phyloP scores from a whole-genome alignment of 2,797 vertebrate genomes.

The Mormyrus hasselquistii region DNA sequence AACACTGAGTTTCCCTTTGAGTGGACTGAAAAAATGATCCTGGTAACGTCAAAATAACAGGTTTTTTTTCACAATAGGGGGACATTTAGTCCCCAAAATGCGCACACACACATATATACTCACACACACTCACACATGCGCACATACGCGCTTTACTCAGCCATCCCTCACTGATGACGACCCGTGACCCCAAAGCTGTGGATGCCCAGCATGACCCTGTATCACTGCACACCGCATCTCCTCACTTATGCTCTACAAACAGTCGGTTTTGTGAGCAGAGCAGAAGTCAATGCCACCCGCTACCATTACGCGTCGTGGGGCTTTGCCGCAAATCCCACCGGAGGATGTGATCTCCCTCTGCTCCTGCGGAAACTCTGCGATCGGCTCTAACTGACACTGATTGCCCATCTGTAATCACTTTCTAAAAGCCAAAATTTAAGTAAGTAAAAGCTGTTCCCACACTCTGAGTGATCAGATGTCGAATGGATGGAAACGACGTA shows the following conservation, averaged over 20 bases:
- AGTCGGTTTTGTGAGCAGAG: background rate
- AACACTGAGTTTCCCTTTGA: too few species aligned
- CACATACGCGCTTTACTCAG: background rate
- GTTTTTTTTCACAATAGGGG: background rate
- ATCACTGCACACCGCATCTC: background rate
- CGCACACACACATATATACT: too few species aligned
- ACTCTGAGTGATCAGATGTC: background rate
- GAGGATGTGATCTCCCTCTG: too few species aligned
- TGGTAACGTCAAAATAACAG: too few species aligned
- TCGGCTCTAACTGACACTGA: background rate
- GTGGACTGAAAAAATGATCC: too few species aligned
- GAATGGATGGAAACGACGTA: too few species aligned
- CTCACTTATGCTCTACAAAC: background rate
- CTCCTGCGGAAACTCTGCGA: too few species aligned
- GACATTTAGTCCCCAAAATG: background rate
- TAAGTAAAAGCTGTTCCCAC: background rate
- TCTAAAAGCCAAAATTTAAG: background rate
- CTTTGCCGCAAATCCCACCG: too few species aligned
- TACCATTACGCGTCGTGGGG: background rate
- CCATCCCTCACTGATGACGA: background rate
- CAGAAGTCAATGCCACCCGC: background rate
- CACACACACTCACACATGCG: too few species aligned
- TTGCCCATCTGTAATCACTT: background rate
- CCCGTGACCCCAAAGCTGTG: background rate
- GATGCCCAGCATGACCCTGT: background rate